A percentile compares a stretch with the other conserved stretches of the same genome.
phyloP scores from a whole-genome alignment of 1,140 invertebrate genomes.

The Lepidurus packardi region DNA sequence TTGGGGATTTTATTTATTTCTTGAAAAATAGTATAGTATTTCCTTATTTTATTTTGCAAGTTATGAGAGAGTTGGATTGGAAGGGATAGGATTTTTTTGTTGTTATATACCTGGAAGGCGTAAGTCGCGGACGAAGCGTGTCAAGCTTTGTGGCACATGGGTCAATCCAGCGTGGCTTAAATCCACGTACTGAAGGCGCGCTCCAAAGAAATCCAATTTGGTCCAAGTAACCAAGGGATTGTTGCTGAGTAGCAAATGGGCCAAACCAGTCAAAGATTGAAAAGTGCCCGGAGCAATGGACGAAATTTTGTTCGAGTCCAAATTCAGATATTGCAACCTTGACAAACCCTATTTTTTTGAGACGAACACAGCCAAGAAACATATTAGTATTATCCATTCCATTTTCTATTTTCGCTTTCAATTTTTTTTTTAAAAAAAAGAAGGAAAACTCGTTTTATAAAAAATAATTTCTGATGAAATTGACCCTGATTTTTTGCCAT shows the following conservation, averaged over 20 bases:
- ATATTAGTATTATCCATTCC: neutral
- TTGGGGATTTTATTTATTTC: too few species aligned
- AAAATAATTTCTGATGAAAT: neutral
- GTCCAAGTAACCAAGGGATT: slow-evolving; percentile 41
- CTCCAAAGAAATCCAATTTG: slow-evolving; percentile 53
- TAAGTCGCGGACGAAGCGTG: slow-evolving; percentile 72
- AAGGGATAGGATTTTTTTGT: neutral
- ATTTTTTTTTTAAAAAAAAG: neutral
- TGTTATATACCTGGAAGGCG: slow-evolving; percentile 53
- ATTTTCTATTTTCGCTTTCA: neutral
- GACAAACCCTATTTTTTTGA: slow-evolving; percentile 50
- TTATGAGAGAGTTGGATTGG: neutral
- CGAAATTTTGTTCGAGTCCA: slow-evolving; percentile 68
- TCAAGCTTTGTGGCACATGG: slow-evolving; percentile 73
- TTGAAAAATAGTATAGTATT: too few species aligned
- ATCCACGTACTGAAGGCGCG: slow-evolving; percentile 68
- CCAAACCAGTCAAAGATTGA: slow-evolving; percentile 65
- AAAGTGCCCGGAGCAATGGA: slow-evolving; percentile 64
- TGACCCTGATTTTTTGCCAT: too few species aligned
- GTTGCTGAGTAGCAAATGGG: slow-evolving; percentile 53
- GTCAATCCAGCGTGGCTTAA: slow-evolving; percentile 71
- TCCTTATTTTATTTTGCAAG: too few species aligned
- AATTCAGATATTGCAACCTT: slow-evolving; percentile 67
- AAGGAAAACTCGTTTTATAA: neutral
- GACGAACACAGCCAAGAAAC: neutral